These are phyloP conservation scores for Baryphthengus martii DNA, from an alignment of 2,113 vertebrate genomes.

Conservation along the genomic window DNA sequence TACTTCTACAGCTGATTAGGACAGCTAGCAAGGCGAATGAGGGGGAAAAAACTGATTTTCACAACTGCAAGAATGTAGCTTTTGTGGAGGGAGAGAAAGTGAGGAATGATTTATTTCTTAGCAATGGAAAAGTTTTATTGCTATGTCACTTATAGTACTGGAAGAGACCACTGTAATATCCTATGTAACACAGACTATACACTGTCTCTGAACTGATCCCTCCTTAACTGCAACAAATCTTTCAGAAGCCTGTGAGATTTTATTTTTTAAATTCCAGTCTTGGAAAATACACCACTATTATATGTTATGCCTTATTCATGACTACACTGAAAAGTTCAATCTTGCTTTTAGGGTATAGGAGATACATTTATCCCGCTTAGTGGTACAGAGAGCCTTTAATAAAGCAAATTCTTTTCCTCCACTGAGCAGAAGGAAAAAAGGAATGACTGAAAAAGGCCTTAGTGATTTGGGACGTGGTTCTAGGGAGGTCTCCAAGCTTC, in stretches of 20 bases:
- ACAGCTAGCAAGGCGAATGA: background rate
- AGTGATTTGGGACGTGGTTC: slow-evolving; percentile 16
- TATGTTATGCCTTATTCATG: slow-evolving; percentile 19
- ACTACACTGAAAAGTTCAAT: slow-evolving; percentile 27
- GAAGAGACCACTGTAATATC: background rate
- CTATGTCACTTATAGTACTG: background rate
- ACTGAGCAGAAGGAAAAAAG: slow-evolving; percentile 28
- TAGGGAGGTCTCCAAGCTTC: slow-evolving; percentile 60
- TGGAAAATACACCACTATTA: slow-evolving; percentile 9
- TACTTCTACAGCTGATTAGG: background rate
- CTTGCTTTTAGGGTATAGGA: slow-evolving; percentile 30
- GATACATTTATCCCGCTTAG: slow-evolving; percentile 30
- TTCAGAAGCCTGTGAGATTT: background rate
- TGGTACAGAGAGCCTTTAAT: slow-evolving; percentile 13
- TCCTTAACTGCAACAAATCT: background rate
- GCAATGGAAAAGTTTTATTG: background rate
- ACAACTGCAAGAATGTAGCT: background rate
- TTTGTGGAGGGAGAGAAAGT: background rate
- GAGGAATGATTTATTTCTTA: background rate
- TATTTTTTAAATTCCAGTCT: background rate
- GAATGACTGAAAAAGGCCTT: slow-evolving; percentile 36
- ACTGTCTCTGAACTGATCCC: background rate
- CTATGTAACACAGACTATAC: background rate
- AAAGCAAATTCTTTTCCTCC: slow-evolving; percentile 35
- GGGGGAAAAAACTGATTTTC: background rate